These are phyloP conservation scores for Vicugna pacos DNA, from an alignment of 2,113 vertebrate species.

Conservation along the genomic window DNA sequence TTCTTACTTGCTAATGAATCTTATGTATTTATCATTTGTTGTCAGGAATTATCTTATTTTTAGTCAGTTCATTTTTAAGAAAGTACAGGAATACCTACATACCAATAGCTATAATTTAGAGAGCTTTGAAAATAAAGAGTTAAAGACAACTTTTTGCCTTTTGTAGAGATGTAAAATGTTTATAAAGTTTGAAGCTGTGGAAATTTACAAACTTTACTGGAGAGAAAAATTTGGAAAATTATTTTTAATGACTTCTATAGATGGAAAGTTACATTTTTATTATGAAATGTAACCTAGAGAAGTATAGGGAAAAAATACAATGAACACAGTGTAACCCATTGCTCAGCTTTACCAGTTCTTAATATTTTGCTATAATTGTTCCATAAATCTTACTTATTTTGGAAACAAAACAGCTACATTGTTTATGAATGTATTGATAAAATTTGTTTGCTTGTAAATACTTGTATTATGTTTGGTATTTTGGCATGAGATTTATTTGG, in stretches of 20 bases:
- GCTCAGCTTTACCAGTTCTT: background rate
- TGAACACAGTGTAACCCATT: background rate
- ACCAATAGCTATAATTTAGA: background rate
- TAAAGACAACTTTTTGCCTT: conserved; percentile 10
- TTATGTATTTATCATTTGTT: background rate
- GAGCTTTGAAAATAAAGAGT: background rate
- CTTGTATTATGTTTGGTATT: background rate
- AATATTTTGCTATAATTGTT: background rate
- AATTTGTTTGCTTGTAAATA: background rate
- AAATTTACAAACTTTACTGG: background rate
- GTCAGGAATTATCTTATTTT: background rate
- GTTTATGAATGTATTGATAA: background rate
- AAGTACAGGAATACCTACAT: background rate
- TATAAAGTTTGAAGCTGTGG: background rate
- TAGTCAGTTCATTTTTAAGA: background rate
- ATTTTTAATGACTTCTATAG: background rate
- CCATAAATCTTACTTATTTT: background rate
- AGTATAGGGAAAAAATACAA: background rate
- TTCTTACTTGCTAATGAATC: background rate
- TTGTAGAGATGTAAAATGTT: background rate
- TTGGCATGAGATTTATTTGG: background rate
- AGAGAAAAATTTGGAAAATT: background rate
- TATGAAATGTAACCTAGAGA: background rate
- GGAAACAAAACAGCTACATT: background rate
- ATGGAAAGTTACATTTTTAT: background rate